Conservation (phyloP, 1,140 invertebrate species). For the Akabosia matsudoensis region DNA sequence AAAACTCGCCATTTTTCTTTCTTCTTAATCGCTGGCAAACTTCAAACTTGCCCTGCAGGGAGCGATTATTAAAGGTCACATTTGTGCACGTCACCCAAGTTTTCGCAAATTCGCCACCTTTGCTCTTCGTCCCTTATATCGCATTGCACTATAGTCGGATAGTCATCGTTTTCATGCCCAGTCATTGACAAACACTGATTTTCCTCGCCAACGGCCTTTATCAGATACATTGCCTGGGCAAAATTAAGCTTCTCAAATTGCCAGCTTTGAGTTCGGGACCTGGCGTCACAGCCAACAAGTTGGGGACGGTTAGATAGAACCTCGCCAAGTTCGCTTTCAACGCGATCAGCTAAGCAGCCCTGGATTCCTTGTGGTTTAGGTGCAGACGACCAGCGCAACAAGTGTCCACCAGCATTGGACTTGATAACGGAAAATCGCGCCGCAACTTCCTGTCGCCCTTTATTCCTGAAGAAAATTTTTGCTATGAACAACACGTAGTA, state of each 20-base stretch:
- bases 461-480: constrained; percentile 26
- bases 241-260: constrained; percentile 26
- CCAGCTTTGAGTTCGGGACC: constrained; percentile 26
- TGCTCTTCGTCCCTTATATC: constrained; percentile 25
- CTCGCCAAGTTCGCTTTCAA: constrained; percentile 9
- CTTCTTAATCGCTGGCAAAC: too few species aligned
- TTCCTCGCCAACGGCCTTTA: constrained; percentile 4
- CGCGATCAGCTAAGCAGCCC: constrained; percentile 16
- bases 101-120: constrained; percentile 39
- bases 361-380: constrained; percentile 31
- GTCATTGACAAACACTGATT: constrained; percentile 3
- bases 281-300: constrained; percentile 33
- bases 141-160: constrained; percentile 14
- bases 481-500: neutral
- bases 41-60: neutral
- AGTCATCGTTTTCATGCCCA: neutral
- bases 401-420: constrained; percentile 36
- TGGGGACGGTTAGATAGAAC: neutral
- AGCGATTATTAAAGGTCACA: constrained; percentile 32
- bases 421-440: constrained; percentile 34
- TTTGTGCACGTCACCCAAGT: constrained; percentile 11
- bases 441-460: constrained; percentile 19
- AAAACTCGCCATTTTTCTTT: neutral
- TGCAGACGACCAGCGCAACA: constrained; percentile 32
- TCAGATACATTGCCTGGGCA: constrained; percentile 19